These are phyloP conservation scores for Cygnus buccinator DNA, from an alignment of 2,113 vertebrate genomes.

Conservation along the genomic window DNA sequence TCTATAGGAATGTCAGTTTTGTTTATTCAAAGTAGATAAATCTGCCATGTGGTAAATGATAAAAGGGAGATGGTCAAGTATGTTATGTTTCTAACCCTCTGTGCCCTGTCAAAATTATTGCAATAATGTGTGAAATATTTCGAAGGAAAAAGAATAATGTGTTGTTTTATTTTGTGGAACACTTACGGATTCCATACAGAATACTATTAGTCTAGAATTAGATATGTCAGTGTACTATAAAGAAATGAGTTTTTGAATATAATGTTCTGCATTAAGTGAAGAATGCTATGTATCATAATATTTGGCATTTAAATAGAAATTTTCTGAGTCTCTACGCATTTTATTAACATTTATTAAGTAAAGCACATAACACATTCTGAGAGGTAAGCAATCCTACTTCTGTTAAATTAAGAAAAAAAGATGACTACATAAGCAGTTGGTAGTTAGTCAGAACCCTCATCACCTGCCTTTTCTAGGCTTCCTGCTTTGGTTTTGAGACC, in stretches of 20 bases:
- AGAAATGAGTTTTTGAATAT: conserved; percentile 38
- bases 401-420: neutral
- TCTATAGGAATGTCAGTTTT: conserved; percentile 2
- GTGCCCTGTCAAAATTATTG: conserved; percentile 51
- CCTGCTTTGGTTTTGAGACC: neutral
- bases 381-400: neutral
- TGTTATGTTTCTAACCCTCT: conserved; percentile 44
- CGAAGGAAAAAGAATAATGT: conserved; percentile 18
- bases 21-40: conserved; percentile 52
- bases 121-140: conserved; percentile 44
- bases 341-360: conserved; percentile 34
- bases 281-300: conserved; percentile 31
- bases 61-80: conserved; percentile 10
- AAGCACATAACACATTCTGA: neutral
- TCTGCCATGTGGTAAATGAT: conserved; percentile 29
- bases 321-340: neutral
- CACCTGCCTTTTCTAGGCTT: neutral
- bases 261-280: neutral
- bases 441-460: neutral
- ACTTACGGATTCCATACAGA: neutral
- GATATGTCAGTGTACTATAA: neutral
- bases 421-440: neutral
- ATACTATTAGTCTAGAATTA: conserved; percentile 27
- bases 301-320: conserved; percentile 26
- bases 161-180: conserved; percentile 24